Percentiles rank a stretch among this genome's conserved stretches.
phyloP scores from a whole-genome alignment of 2,888 invertebrate genomes.

The Mactromeris polynyma region DNA sequence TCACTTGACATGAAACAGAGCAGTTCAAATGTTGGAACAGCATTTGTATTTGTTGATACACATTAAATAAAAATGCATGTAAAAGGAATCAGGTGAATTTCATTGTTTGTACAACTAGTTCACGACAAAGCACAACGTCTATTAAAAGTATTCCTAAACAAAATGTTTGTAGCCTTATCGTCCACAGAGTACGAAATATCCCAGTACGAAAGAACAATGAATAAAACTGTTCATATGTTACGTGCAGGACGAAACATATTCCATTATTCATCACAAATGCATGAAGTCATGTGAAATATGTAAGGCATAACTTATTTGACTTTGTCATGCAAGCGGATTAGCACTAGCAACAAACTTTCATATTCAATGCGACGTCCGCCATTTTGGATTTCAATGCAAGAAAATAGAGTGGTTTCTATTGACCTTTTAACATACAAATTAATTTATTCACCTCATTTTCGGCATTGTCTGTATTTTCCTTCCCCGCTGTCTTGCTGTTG shows the following conservation, averaged over 20 bases:
- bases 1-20: too few relatives aligned
- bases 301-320: background rate
- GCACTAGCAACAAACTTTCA: conserved; percentile 39
- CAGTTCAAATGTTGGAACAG: too few relatives aligned
- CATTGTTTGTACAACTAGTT: background rate
- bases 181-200: conserved; percentile 4
- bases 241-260: background rate
- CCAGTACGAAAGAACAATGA: background rate
- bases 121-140: background rate
- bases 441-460: conserved; percentile 81
- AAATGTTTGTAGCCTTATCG: background rate
- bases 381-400: conserved; percentile 81
- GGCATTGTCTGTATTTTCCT: conserved; percentile 82
- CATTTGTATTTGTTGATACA: too few relatives aligned
- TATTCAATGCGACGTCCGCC: conserved; percentile 69
- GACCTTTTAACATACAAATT: background rate
- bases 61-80: too few relatives aligned
- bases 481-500: conserved; percentile 78
- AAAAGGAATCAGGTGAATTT: too few relatives aligned
- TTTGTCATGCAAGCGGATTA: background rate
- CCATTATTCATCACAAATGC: background rate
- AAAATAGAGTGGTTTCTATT: conserved; percentile 46
- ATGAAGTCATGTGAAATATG: background rate
- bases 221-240: background rate
- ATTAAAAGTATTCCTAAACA: background rate